Conservation (phyloP, 2,888 invertebrate species). For the Electrophaes corylata region DNA sequence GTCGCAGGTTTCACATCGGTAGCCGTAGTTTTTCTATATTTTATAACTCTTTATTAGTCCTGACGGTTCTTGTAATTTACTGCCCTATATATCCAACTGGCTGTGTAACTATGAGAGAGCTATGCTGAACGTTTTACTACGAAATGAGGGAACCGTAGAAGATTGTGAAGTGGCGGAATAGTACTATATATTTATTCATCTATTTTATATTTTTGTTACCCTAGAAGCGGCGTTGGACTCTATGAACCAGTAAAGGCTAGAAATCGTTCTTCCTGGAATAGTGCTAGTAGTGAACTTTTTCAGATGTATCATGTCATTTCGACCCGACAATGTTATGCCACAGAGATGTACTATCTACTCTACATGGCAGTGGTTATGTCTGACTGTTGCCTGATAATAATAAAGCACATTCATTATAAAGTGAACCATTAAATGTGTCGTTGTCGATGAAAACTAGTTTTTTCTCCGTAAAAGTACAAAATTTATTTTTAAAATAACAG, state of each 20-base stretch:
- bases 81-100: neutral
- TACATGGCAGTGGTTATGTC: neutral
- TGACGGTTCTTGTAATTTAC: neutral
- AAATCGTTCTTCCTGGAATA: no score
- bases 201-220: no score
- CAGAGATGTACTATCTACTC: neutral
- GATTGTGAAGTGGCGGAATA: no score
- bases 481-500: neutral
- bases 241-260: no score
- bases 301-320: no score
- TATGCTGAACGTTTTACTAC: no score
- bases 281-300: no score
- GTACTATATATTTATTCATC: no score
- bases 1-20: constrained; percentile 56
- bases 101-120: no score
- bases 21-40: constrained; percentile 40
- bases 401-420: neutral
- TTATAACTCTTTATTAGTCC: constrained; percentile 22
- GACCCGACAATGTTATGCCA: no score
- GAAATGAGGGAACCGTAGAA: no score
- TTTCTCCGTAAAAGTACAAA: neutral
- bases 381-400: neutral
- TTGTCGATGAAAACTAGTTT: neutral
- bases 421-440: neutral
- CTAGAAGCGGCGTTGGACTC: no score